Evolutionary conservation across 2,797 vertebrate species (phyloP), one percentile per base, ranked within the genome.

Genomic region (Eurystomus glaucurus): DNA sequence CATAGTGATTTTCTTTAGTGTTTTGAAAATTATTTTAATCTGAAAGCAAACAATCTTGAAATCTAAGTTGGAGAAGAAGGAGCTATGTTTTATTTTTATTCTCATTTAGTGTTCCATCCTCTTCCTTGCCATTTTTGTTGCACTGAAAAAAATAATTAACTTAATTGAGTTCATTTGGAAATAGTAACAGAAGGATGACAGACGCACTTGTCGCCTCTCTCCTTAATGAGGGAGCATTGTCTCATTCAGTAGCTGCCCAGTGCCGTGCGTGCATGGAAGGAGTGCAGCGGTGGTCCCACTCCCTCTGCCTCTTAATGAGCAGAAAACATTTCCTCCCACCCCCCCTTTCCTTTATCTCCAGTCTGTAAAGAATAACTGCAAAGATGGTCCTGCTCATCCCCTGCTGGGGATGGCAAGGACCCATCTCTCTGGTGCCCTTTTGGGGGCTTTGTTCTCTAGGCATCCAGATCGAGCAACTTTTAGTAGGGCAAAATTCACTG

Each of bases 161-260:
- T 93, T 95, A 95, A 94, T 95, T 92, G 86, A 89, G 75, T 91
- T 93, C 64, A 50, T 92, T 96, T 97, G 62, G 80, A 96, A 96
- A 88, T 89, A 95, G 78, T 51, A 94, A 93, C 90, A 97, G 92
- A 89, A 93, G 92, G 93, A 94, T 92, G 75, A 85, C 88, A 94
- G 92, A 57, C 1, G 3, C 2, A 0, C 74, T 96, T 92, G 77
- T 77, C 1, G 33, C 85, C 46, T 75, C 23, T 55, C 41, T 95
- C 57, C 79, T 68, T 95, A 96, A 96, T 93, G 94, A 96, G 83
- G 54, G 66, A 85, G 51, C 46, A 35, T 62, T 86, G 89, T 93
- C 79, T 88, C 72, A 18, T 87, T 89, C 88, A 85, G 54, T 58
- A 69, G 74, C 90, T 85, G 86, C 78, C 94, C 96, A 78, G 50